phyloP scores from a whole-genome alignment of 2,797 vertebrate genomes.

The Argya squamiceps region DNA sequence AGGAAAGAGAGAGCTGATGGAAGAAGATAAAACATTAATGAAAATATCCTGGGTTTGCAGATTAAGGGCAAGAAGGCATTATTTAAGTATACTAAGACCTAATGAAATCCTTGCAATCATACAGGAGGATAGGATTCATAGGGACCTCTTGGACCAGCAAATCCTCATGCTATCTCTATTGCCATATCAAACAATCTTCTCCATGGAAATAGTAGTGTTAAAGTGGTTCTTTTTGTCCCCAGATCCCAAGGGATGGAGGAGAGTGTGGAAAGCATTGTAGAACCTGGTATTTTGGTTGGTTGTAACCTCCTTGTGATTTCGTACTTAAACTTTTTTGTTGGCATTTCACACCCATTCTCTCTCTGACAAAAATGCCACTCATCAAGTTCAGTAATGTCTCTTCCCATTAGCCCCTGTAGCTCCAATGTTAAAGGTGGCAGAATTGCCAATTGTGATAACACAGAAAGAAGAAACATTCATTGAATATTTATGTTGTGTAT shows the following conservation, averaged over 20 bases:
- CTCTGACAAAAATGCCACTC: not conserved
- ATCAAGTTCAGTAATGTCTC: not conserved
- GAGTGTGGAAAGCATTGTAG: not conserved
- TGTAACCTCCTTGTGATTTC: not conserved
- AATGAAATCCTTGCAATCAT: not conserved
- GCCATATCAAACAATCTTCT: not conserved
- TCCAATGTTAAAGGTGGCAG: not conserved
- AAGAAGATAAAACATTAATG: slow-evolving; percentile 9
- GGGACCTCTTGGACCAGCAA: not conserved
- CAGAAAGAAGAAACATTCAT: not conserved
- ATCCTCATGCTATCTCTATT: not conserved
- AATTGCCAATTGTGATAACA: not conserved
- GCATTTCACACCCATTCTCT: not conserved
- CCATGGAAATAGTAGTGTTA: not conserved
- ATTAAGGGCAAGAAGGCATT: slow-evolving; percentile 41
- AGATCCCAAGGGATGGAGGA: not conserved
- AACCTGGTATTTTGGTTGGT: not conserved
- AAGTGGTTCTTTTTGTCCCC: not conserved
- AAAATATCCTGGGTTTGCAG: slow-evolving; percentile 23
- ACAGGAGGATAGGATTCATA: not conserved
- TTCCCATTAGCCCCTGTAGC: not conserved
- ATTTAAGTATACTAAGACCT: not conserved
- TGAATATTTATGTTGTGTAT: not conserved
- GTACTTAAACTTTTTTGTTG: not conserved
- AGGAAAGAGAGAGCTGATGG: not conserved